Evolutionary conservation across 2,113 vertebrate species (phyloP).

Genomic region (Garra rufa): DNA sequence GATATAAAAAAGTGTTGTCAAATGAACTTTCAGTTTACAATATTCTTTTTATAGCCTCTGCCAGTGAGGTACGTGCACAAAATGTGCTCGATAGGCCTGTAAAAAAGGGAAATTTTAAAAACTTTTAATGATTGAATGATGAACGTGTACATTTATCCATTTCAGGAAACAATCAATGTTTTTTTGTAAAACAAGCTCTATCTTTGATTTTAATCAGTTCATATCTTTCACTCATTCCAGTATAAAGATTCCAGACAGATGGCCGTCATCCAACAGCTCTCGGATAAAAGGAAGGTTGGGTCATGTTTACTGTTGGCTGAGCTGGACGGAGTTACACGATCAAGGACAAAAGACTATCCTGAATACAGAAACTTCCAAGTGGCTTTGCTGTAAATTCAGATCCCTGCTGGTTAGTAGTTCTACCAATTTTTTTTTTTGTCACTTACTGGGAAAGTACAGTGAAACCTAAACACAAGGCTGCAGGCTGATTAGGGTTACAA

Average conservation of each 20-base stretch:
- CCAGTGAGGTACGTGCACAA: background rate
- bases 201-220: background rate
- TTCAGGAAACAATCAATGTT: too few relatives aligned
- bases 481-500: background rate
- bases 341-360: background rate
- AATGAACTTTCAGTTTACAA: background rate
- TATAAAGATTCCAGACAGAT: background rate
- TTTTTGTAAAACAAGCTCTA: background rate
- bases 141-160: too few relatives aligned
- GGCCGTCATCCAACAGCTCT: background rate
- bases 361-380: background rate
- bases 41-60: background rate
- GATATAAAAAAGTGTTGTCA: too few relatives aligned
- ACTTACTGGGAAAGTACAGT: background rate
- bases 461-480: background rate
- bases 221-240: background rate
- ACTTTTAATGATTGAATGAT: background rate
- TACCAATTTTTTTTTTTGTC: too few relatives aligned
- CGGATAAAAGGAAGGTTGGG: background rate
- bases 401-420: background rate
- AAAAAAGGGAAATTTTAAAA: background rate
- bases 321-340: background rate
- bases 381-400: background rate
- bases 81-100: background rate
- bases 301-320: background rate